A percentile compares a stretch with the other conserved stretches of the same genome.
Evolutionary conservation across 2,113 vertebrate genomes (phyloP).

Genomic region (Poecile atricapillus): DNA sequence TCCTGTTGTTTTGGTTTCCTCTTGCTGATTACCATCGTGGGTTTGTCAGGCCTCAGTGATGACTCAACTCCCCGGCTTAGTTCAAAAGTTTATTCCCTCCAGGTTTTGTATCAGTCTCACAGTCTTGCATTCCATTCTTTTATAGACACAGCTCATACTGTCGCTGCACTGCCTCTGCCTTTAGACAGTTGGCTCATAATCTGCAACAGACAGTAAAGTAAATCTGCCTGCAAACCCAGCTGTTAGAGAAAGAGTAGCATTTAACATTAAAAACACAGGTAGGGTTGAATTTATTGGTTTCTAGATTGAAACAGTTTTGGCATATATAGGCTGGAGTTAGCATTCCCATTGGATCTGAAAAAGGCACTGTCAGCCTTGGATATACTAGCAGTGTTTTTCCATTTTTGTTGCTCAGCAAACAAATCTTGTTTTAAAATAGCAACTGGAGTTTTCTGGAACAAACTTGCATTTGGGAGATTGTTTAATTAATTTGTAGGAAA

Average conservation of each 20-base stretch:
- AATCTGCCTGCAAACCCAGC: not conserved
- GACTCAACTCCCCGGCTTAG: not conserved
- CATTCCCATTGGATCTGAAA: not conserved
- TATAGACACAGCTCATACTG: not conserved
- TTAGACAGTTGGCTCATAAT: not conserved
- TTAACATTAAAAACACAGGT: not conserved
- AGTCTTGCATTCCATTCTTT: not conserved
- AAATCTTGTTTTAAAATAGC: not conserved
- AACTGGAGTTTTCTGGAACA: not conserved
- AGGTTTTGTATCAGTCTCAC: not conserved
- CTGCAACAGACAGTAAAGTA: not conserved
- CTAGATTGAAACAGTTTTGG: not conserved
- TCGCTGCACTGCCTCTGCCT: not conserved
- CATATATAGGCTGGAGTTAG: not conserved
- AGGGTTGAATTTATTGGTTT: not conserved
- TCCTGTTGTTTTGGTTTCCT: not conserved
- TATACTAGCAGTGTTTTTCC: not conserved
- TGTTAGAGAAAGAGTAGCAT: not conserved
- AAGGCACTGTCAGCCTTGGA: not conserved
- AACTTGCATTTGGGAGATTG: not conserved
- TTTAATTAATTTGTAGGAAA: not conserved
- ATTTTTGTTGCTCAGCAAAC: not conserved
- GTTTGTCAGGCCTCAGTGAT: not conserved
- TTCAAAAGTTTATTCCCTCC: conserved; percentile 14
- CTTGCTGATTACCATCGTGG: not conserved